phyloP scores from a whole-genome alignment of 2,888 invertebrate genomes.

The Andrena minutula region DNA sequence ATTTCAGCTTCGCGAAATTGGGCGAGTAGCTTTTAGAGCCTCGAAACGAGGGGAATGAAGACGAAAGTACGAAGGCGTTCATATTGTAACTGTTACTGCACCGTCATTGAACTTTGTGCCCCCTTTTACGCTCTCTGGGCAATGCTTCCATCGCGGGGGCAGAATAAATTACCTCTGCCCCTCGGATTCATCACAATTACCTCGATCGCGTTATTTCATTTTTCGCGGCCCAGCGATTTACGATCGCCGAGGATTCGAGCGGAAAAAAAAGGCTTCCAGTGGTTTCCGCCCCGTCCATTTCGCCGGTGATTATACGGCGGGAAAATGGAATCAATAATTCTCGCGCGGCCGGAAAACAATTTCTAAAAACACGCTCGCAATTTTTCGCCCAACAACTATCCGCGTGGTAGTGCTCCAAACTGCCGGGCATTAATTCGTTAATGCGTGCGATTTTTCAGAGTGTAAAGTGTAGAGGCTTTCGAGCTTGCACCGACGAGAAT shows the following conservation, averaged over 20 bases:
- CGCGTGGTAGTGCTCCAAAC: slow-evolving; percentile 38
- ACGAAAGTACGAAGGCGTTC: no score
- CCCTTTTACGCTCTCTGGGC: no score
- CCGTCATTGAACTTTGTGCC: no score
- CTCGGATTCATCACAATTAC: slow-evolving; percentile 1
- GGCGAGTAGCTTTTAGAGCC: no score
- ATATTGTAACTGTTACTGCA: no score
- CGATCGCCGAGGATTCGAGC: neutral
- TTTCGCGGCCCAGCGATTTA: neutral
- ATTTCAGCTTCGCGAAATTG: neutral
- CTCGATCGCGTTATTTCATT: slow-evolving; percentile 13
- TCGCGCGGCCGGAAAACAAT: slow-evolving; percentile 37
- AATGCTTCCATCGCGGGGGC: no score
- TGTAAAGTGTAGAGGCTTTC: slow-evolving; percentile 3
- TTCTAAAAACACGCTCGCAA: slow-evolving; percentile 42
- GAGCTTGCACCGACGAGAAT: neutral
- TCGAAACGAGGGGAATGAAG: no score
- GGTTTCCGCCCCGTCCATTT: neutral
- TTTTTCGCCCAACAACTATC: slow-evolving; percentile 38
- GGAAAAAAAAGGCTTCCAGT: neutral
- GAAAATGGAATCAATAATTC: slow-evolving; percentile 48
- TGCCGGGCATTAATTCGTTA: slow-evolving; percentile 38
- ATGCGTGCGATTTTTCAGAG: slow-evolving; percentile 46
- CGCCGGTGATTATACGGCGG: neutral
- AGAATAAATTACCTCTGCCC: neutral